A percentile compares a stretch with the other conserved stretches of the same genome.
Evolutionary conservation across 2,888 invertebrate genomes (phyloP).

Genomic region (Spisula subtruncata): DNA sequence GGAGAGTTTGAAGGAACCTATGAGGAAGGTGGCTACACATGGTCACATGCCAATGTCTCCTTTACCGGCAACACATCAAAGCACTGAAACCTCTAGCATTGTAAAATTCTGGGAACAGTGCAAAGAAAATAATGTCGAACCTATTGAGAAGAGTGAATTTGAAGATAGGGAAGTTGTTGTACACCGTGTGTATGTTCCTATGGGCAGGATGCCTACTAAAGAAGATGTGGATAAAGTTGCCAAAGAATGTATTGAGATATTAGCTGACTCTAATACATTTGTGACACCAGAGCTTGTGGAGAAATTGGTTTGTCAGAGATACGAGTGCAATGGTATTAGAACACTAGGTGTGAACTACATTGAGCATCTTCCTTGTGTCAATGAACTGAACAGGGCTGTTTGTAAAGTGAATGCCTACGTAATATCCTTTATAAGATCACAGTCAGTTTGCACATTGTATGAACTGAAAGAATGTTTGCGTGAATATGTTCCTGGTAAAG

Average conservation of each 20-base stretch:
- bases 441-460: conserved; percentile 83
- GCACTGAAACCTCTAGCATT: neutral
- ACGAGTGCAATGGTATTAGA: conserved; percentile 58
- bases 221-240: conserved; percentile 81
- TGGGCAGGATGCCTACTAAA: conserved; percentile 44
- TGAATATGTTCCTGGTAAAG: conserved; percentile 77
- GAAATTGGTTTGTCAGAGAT: conserved; percentile 78
- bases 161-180: conserved; percentile 66
- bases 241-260: conserved; percentile 83
- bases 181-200: conserved; percentile 57
- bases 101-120: neutral
- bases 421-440: conserved; percentile 81
- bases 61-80: neutral
- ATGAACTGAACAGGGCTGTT: conserved; percentile 78
- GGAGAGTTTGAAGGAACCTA: neutral
- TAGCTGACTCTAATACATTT: conserved; percentile 82
- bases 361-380: conserved; percentile 75
- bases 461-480: conserved; percentile 81
- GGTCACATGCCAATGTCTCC: neutral
- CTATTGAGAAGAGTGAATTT: conserved; percentile 64
- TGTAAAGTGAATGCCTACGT: conserved; percentile 81
- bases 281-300: conserved; percentile 82
- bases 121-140: neutral
- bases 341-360: conserved; percentile 63
- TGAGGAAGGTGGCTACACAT: neutral